Conservation (phyloP, 2,888 invertebrate species). For the Mylabris sibirica region DNA sequence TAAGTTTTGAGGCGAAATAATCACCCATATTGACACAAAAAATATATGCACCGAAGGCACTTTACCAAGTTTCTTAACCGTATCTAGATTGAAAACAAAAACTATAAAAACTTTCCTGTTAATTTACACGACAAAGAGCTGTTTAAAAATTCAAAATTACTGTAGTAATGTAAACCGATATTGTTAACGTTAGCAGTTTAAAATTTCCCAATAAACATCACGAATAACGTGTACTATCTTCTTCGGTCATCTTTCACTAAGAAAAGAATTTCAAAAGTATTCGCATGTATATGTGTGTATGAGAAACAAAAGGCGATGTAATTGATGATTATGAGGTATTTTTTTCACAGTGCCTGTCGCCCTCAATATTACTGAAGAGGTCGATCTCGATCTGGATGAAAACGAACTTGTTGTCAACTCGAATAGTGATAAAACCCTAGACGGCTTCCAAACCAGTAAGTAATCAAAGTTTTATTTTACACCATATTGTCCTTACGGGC, state of each 20-base stretch:
- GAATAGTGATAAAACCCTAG: constrained; percentile 63
- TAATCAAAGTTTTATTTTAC: constrained; percentile 28
- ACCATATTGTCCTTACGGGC: background rate
- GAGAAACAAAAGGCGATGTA: background rate
- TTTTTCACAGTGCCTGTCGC: constrained; percentile 56
- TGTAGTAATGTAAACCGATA: background rate
- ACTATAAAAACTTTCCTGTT: background rate
- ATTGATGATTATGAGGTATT: constrained; percentile 15
- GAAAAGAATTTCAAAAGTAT: constrained; percentile 37
- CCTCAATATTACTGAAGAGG: constrained; percentile 65
- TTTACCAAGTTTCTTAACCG: background rate
- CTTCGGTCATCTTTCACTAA: constrained; percentile 39
- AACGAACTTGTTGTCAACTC: constrained; percentile 65
- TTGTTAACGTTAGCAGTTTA: background rate
- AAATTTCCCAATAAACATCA: background rate
- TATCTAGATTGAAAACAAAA: background rate
- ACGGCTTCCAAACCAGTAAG: constrained; percentile 68
- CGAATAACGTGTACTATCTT: constrained; percentile 47
- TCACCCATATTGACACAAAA: background rate
- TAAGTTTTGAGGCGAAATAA: background rate
- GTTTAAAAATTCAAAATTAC: background rate
- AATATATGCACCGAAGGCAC: background rate
- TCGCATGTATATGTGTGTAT: constrained; percentile 27
- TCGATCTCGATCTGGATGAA: constrained; percentile 61
- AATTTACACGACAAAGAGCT: background rate